phyloP scores from a whole-genome alignment of 2,888 invertebrate species.

The Gari tellinella region DNA sequence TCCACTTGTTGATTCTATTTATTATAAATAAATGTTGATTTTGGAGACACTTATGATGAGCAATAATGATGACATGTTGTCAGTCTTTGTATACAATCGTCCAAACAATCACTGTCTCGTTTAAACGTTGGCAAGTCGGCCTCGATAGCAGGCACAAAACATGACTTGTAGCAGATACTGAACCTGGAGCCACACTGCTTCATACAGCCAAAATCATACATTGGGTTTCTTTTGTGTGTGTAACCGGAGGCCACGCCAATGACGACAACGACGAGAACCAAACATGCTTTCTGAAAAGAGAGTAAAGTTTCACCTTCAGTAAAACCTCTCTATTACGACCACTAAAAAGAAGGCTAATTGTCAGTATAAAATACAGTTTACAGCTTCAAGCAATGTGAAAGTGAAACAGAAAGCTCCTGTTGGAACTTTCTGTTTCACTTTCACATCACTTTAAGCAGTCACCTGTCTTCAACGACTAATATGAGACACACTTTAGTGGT shows the following conservation, averaged over 20 bases:
- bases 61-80: slow-evolving; percentile 52
- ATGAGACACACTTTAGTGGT: too few species aligned
- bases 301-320: not conserved
- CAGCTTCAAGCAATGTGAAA: too few species aligned
- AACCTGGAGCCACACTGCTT: slow-evolving; percentile 50
- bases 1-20: too few species aligned
- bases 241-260: slow-evolving; percentile 12
- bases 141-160: slow-evolving; percentile 21
- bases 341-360: too few species aligned
- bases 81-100: slow-evolving; percentile 47
- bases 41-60: slow-evolving; percentile 1
- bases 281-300: slow-evolving; percentile 8
- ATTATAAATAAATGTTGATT: too few species aligned
- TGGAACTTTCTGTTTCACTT: too few species aligned
- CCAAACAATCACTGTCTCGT: slow-evolving; percentile 42
- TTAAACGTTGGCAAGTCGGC: slow-evolving; percentile 19
- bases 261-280: slow-evolving; percentile 1
- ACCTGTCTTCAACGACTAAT: too few species aligned
- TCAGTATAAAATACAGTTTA: too few species aligned
- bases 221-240: slow-evolving; percentile 23
- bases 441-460: too few species aligned
- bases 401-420: too few species aligned
- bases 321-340: too few species aligned
- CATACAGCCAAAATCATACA: slow-evolving; percentile 38
- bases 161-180: slow-evolving; percentile 46